These are phyloP conservation scores for Clepsis dumicolana DNA, from an alignment of 2,888 invertebrate genomes.

Conservation along the genomic window DNA sequence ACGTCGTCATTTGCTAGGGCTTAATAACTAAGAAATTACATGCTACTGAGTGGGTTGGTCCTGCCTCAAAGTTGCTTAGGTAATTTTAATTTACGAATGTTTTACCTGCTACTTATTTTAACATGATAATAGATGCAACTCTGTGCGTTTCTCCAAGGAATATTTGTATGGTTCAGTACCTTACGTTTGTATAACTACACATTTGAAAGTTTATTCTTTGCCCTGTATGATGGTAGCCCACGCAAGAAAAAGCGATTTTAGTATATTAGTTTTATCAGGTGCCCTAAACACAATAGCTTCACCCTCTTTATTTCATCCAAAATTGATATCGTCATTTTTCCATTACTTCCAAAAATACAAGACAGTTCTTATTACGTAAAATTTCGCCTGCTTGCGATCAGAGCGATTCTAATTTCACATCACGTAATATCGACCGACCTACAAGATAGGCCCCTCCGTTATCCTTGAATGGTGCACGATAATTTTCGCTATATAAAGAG, in stretches of 20 bases:
- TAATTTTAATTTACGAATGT: background rate
- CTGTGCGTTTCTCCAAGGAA: too few relatives aligned
- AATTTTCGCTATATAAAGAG: slow-evolving; percentile 47
- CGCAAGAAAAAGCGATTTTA: too few relatives aligned
- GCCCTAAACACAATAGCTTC: background rate
- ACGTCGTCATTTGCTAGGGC: background rate
- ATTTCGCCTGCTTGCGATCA: background rate
- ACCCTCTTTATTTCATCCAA: slow-evolving; percentile 18
- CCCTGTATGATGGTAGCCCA: too few relatives aligned
- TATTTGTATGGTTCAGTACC: too few relatives aligned
- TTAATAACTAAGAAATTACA: slow-evolving; percentile 3
- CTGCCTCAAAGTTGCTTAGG: background rate
- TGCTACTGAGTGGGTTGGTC: background rate
- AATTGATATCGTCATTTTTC: slow-evolving; percentile 30
- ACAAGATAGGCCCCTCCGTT: slow-evolving; percentile 47
- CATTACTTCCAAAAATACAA: slow-evolving; percentile 23
- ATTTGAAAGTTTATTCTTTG: too few relatives aligned
- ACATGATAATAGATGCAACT: too few relatives aligned
- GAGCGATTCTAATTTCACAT: slow-evolving; percentile 56
- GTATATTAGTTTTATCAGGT: background rate
- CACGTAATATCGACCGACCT: slow-evolving; percentile 75
- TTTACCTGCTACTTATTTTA: background rate
- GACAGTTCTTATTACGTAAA: slow-evolving; percentile 30
- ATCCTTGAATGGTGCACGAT: slow-evolving; percentile 53
- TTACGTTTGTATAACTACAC: too few relatives aligned